Conservation (phyloP, 2,797 vertebrate species). For the Corythornis leucogaster region DNA sequence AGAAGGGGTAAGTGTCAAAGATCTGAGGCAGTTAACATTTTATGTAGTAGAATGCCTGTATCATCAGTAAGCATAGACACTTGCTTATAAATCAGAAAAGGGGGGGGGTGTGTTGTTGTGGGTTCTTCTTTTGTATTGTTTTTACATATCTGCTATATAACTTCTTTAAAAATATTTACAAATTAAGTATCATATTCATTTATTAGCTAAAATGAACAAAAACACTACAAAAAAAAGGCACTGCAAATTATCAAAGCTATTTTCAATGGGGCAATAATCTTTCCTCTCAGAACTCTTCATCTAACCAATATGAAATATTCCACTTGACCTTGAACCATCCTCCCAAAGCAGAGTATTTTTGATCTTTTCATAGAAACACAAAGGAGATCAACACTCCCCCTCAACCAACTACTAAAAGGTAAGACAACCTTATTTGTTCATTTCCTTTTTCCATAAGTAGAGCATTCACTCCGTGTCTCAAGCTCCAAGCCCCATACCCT, state of each 20-base stretch:
- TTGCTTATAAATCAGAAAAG: neutral
- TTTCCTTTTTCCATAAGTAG: neutral
- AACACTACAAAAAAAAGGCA: neutral
- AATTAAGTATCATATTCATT: neutral
- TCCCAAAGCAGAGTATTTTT: neutral
- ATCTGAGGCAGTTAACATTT: conserved; percentile 26
- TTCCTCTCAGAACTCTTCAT: neutral
- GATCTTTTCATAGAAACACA: neutral
- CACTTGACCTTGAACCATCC: neutral
- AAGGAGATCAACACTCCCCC: neutral
- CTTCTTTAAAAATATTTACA: conserved; percentile 32
- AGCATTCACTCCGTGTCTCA: neutral
- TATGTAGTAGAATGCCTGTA: conserved; percentile 10
- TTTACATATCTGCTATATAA: neutral
- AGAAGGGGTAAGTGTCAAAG: conserved; percentile 1
- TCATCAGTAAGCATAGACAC: conserved; percentile 3
- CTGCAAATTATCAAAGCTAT: neutral
- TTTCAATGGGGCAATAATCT: neutral
- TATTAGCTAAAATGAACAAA: neutral
- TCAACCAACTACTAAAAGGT: neutral
- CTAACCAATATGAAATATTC: neutral
- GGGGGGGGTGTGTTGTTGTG: neutral
- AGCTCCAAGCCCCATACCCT: neutral
- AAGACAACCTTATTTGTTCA: neutral
- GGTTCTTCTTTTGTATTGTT: neutral